phyloP scores from a whole-genome alignment of 2,888 invertebrate species.

The Lasioglossum zephyrum region DNA sequence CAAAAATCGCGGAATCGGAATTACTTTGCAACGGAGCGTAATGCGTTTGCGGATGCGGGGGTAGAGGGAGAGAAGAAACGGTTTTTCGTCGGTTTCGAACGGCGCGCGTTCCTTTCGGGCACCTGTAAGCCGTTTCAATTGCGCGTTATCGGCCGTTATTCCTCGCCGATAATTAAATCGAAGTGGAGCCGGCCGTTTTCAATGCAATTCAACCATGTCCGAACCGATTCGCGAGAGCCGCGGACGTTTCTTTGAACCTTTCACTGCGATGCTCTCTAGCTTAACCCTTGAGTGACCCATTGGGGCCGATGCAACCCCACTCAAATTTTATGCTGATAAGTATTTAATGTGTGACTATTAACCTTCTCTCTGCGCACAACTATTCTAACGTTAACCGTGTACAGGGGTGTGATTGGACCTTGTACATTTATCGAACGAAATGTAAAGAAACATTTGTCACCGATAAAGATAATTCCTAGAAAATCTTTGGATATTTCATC shows the following conservation, averaged over 20 bases:
- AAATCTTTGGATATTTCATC: too few relatives aligned
- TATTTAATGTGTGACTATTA: background rate
- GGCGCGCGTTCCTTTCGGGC: background rate
- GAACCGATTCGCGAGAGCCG: background rate
- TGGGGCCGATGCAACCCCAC: background rate
- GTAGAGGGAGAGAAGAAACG: background rate
- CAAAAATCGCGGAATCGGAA: slow-evolving; percentile 40
- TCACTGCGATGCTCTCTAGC: background rate
- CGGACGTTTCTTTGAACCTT: background rate
- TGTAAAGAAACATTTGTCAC: too few relatives aligned
- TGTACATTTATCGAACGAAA: too few relatives aligned
- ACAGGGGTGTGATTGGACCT: too few relatives aligned
- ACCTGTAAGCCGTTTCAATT: background rate
- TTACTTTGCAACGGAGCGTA: slow-evolving; percentile 10
- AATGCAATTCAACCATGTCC: background rate
- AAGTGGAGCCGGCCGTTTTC: background rate
- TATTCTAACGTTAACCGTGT: too few relatives aligned
- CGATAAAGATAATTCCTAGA: too few relatives aligned
- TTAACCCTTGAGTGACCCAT: background rate
- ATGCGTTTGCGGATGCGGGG: background rate
- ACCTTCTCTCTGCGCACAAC: too few relatives aligned
- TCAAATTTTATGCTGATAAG: background rate
- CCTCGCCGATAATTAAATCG: background rate
- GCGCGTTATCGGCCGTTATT: background rate
- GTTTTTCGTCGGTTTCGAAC: slow-evolving; percentile 3